phyloP scores from a whole-genome alignment of 2,113 vertebrate species.

The Accipiter cooperii region DNA sequence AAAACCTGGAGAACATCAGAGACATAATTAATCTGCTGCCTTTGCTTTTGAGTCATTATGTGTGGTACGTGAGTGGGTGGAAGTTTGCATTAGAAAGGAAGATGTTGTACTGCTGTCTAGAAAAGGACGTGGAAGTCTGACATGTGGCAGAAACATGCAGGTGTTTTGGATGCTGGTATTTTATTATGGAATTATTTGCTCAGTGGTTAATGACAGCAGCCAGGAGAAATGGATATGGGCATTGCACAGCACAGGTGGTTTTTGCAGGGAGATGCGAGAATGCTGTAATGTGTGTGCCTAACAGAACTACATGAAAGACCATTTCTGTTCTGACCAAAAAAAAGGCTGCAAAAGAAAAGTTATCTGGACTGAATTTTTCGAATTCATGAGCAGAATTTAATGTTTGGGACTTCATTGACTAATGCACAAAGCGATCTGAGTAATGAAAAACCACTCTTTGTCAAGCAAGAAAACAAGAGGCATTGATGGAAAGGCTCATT shows the following conservation, averaged over 20 bases:
- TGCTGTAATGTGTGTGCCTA: not conserved
- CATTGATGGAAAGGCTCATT: slow-evolving; percentile 31
- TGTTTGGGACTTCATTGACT: slow-evolving; percentile 7
- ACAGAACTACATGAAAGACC: not conserved
- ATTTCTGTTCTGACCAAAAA: not conserved
- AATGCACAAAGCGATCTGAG: not conserved
- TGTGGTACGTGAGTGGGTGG: not conserved
- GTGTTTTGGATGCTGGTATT: slow-evolving; percentile 20
- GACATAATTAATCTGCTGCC: not conserved
- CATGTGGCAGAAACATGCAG: slow-evolving; percentile 1
- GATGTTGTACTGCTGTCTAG: slow-evolving; percentile 31
- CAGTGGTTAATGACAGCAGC: not conserved
- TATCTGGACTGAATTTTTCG: not conserved
- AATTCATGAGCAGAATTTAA: not conserved
- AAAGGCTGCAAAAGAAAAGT: not conserved
- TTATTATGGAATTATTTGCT: not conserved
- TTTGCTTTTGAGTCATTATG: slow-evolving; percentile 27
- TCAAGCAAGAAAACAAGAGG: not conserved
- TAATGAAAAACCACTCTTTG: slow-evolving; percentile 16
- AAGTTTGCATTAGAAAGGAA: slow-evolving; percentile 51
- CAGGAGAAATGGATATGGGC: not conserved
- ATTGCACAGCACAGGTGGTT: not conserved
- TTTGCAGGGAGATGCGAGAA: not conserved
- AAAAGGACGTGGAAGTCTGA: not conserved
- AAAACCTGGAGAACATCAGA: slow-evolving; percentile 6